Evolutionary conservation across 2,797 vertebrate species (phyloP).

Genomic region (Coendou prehensilis): DNA sequence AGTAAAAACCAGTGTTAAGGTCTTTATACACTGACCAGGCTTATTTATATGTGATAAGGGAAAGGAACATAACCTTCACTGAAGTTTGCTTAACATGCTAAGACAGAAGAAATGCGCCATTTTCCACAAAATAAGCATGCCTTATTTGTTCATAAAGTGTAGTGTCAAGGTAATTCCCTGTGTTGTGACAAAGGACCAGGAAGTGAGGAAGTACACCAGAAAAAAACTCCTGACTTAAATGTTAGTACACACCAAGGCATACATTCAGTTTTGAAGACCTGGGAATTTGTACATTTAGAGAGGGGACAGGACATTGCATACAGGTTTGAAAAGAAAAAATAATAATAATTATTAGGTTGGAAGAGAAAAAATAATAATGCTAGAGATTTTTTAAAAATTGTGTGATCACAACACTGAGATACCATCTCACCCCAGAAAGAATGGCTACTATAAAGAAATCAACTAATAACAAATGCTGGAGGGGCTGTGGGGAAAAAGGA

Average conservation of each 20-base stretch:
- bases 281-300: not conserved
- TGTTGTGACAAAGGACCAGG: not conserved
- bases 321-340: not conserved
- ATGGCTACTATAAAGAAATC: too few species aligned
- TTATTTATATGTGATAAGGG: not conserved
- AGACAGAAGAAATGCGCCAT: not conserved
- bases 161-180: not conserved
- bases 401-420: too few species aligned
- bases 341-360: not conserved
- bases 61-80: not conserved
- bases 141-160: not conserved
- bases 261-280: not conserved
- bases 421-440: too few species aligned
- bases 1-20: not conserved
- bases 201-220: not conserved
- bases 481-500: too few species aligned
- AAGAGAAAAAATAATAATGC: not conserved
- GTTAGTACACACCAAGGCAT: accelerated
- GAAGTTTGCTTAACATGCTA: not conserved
- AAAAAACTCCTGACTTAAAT: not conserved
- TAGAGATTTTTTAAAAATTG: not conserved
- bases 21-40: not conserved
- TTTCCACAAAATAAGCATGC: not conserved
- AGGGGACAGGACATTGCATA: not conserved
- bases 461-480: too few species aligned